phyloP scores from a whole-genome alignment of 2,888 invertebrate species.

The Invenusta paracnida region DNA sequence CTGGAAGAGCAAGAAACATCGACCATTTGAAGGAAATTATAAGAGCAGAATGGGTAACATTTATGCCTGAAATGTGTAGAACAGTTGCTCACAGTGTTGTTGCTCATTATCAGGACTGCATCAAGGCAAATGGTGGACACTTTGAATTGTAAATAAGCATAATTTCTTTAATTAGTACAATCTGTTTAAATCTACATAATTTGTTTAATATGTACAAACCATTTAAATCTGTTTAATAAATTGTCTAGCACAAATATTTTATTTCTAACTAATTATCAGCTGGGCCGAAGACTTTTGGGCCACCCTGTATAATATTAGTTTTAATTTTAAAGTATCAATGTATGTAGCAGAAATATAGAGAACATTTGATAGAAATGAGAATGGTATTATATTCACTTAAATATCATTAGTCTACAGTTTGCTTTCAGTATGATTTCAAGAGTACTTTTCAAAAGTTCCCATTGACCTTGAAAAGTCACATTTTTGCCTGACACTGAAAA shows the following conservation, averaged over 20 bases:
- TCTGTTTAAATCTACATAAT: not conserved
- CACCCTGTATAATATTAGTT: not conserved
- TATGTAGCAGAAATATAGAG: no score
- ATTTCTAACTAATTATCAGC: not conserved
- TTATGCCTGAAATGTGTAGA: not conserved
- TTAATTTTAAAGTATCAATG: no score
- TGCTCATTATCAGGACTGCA: not conserved
- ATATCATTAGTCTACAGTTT: no score
- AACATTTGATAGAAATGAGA: no score
- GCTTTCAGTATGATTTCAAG: no score
- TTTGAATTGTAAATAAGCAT: not conserved
- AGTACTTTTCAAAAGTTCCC: no score
- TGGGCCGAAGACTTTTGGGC: not conserved
- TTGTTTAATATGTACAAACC: not conserved
- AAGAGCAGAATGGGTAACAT: no score
- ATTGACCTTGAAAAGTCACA: no score
- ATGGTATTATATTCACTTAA: no score
- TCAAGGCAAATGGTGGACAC: not conserved
- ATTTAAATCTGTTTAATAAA: not conserved
- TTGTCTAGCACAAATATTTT: not conserved
- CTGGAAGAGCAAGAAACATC: not conserved
- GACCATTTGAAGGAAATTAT: not conserved
- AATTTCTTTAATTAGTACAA: not conserved
- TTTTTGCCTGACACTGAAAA: no score
- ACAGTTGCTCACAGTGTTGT: not conserved